Evolutionary conservation across 2,888 invertebrate species (phyloP), one percentile per base, ranked within the genome.

Genomic region (Thecophora atra): DNA sequence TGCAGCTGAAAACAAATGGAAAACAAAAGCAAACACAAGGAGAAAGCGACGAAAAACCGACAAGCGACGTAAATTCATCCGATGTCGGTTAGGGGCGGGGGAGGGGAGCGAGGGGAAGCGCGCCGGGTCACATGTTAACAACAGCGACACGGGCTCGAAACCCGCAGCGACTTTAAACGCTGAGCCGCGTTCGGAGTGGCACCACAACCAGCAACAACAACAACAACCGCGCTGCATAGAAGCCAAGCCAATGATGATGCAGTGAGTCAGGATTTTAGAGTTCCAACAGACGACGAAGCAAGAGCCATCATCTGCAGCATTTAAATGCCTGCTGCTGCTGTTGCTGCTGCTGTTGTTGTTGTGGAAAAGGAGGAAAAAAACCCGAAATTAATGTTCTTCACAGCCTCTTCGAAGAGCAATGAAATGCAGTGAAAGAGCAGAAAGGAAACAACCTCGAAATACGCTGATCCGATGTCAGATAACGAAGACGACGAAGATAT

Each of bases 11-110:
- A 54, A 24, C 19, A 54, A 47, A 47, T n/a, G 13, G 13, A 54
- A 54, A 0, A 71, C 65, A 56, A 64, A 28, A 51, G 52, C 19
- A 70, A 71, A 70, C 70, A 44, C 64, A 15, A 69, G 26, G 60
- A 47, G 67, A 58, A 54, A 67, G 42, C 63, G 47, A 37, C 72
- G 58, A 64, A 56, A 70, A 21, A 47, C 64, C 62, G 1, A 63
- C 44, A 51, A 62, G 69, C 65, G 21, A 71, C 64, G 37, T 42
- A 51, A 44, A 24, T n/a, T 47, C 47, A 47, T 47, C 47, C 47
- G n/a, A 4, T 11, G 6, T 15, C 47, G 47, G 17, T 17, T n/a
- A 47, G 17, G 17, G 8, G 47, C 17, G 15, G n/a, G 2, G 4
- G 2, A 3, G 1, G 6, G 7, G 37, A 11, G 1, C 37, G 44